These are phyloP conservation scores for Ceyx cyanopectus DNA, from an alignment of 2,113 vertebrate genomes.

Conservation along the genomic window DNA sequence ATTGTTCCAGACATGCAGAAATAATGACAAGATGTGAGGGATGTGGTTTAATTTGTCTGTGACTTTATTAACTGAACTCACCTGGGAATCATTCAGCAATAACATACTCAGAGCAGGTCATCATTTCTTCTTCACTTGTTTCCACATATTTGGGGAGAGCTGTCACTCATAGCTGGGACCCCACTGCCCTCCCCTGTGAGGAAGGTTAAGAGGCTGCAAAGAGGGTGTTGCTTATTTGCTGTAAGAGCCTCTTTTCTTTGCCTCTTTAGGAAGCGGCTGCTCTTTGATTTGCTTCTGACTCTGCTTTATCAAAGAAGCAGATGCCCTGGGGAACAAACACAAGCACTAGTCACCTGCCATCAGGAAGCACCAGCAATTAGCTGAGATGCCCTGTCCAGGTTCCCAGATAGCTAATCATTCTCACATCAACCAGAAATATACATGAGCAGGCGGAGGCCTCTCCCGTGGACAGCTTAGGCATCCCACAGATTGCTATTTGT, in stretches of 20 bases:
- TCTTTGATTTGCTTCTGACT: neutral
- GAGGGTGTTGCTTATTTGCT: conserved; percentile 18
- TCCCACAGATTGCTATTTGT: neutral
- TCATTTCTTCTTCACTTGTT: conserved; percentile 59
- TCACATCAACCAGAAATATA: neutral
- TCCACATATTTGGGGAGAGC: conserved; percentile 45
- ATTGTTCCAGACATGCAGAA: conserved; percentile 53
- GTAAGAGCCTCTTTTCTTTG: neutral
- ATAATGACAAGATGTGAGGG: conserved; percentile 48
- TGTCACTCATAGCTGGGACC: conserved; percentile 61
- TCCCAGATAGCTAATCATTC: neutral
- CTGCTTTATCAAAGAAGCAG: neutral
- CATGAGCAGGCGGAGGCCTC: neutral
- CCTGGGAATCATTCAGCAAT: conserved; percentile 69
- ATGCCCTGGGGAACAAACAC: neutral
- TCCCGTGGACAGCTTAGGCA: neutral
- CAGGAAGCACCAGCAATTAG: neutral
- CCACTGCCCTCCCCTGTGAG: neutral
- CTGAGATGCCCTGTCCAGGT: neutral
- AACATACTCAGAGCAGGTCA: conserved; percentile 36
- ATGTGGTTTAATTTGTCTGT: conserved; percentile 57
- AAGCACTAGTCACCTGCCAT: neutral
- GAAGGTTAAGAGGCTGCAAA: conserved; percentile 39
- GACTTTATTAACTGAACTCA: conserved; percentile 69
- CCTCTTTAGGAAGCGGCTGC: neutral